Conservation (phyloP, 2,888 invertebrate genomes). For the Nomada fucata region DNA sequence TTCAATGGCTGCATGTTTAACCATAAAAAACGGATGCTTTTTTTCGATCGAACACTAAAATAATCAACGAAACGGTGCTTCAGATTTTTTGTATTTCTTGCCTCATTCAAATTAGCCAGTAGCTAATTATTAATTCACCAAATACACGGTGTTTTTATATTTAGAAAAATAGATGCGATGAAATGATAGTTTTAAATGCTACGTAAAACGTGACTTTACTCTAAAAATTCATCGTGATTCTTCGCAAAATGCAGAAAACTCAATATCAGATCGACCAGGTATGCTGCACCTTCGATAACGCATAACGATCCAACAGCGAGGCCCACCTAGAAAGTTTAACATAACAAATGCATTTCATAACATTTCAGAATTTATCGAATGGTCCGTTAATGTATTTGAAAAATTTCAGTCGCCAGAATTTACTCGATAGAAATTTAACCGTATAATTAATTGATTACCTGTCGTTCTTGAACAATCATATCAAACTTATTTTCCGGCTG, state of each 20-base stretch:
- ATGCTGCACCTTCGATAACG: slow-evolving; percentile 91
- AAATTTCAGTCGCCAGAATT: too few species aligned
- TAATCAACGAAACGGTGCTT: background rate
- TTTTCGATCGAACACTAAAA: background rate
- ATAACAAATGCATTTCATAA: background rate
- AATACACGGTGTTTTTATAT: too few species aligned
- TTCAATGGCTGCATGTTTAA: background rate
- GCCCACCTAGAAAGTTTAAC: slow-evolving; percentile 86
- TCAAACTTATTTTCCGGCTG: slow-evolving; percentile 91
- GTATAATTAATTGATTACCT: slow-evolving; percentile 82
- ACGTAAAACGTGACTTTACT: slow-evolving; percentile 1
- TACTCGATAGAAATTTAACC: background rate
- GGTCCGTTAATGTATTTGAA: too few species aligned
- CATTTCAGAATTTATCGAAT: too few species aligned
- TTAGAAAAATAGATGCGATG: background rate
- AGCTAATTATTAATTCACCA: background rate
- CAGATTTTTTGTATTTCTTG: background rate
- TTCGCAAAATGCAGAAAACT: slow-evolving; percentile 91
- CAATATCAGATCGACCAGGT: slow-evolving; percentile 91
- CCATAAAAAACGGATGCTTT: background rate
- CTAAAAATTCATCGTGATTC: slow-evolving; percentile 85
- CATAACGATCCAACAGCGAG: slow-evolving; percentile 92
- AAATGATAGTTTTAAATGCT: slow-evolving; percentile 9
- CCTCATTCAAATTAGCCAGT: background rate
- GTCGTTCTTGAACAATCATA: slow-evolving; percentile 90